These are phyloP conservation scores for Neopipo cinnamomea DNA, from an alignment of 2,113 vertebrate genomes.

Conservation along the genomic window DNA sequence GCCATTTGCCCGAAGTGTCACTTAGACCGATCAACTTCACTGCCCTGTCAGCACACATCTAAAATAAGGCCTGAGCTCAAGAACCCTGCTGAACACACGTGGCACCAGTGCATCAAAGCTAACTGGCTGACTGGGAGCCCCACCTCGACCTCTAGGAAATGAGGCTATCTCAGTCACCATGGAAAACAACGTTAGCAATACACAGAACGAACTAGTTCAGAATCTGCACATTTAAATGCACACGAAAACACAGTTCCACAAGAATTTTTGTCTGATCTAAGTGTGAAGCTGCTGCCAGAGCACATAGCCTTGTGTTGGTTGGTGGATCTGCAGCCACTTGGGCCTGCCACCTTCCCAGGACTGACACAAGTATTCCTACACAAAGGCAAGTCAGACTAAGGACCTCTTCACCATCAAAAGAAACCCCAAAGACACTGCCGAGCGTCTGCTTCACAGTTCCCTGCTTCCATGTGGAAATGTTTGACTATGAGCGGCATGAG, in stretches of 20 bases:
- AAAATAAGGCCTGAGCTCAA: neutral
- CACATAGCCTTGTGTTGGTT: fast-evolving
- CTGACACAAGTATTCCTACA: neutral
- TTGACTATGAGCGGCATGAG: fast-evolving
- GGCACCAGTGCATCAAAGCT: neutral
- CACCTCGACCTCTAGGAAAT: neutral
- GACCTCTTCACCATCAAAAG: fast-evolving
- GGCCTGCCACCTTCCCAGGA: neutral
- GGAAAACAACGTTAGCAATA: neutral
- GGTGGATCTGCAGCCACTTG: fast-evolving
- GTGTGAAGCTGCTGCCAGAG: neutral
- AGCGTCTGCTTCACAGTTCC: neutral
- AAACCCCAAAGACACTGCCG: neutral
- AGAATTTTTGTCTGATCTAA: neutral
- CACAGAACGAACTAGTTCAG: neutral
- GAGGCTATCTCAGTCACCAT: neutral
- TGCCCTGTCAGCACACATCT: neutral
- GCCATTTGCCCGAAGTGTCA: neutral
- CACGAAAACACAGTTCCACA: neutral
- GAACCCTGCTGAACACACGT: fast-evolving
- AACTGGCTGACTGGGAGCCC: neutral
- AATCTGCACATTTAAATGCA: neutral
- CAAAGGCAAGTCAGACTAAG: neutral
- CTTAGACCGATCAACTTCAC: neutral
- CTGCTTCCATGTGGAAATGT: fast-evolving